Evolutionary conservation across 2,888 invertebrate genomes (phyloP).

Genomic region (Carpatolechia fugitivella): DNA sequence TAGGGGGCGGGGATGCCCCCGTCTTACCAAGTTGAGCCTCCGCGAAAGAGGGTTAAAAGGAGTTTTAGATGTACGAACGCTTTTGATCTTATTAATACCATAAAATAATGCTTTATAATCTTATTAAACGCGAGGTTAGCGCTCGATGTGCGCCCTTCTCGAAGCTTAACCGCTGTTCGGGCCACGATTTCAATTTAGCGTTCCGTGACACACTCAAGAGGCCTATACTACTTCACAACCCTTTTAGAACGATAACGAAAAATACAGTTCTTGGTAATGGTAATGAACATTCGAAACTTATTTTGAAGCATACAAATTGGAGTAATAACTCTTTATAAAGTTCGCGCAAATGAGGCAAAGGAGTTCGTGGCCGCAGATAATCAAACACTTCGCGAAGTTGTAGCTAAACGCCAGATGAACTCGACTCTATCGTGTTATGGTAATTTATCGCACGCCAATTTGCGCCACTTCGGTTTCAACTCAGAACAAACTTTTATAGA

Average conservation of each 20-base stretch:
- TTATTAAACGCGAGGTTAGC: slow-evolving; percentile 87
- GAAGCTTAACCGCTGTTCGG: slow-evolving; percentile 49
- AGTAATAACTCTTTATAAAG: slow-evolving; percentile 42
- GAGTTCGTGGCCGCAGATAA: slow-evolving; percentile 62
- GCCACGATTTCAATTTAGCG: slow-evolving; percentile 62
- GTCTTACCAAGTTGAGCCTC: slow-evolving; percentile 71
- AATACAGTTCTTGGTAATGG: slow-evolving; percentile 10
- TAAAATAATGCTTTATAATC: slow-evolving; percentile 88
- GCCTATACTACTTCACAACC: slow-evolving; percentile 14
- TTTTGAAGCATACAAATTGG: slow-evolving; percentile 37
- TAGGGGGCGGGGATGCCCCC: slow-evolving; percentile 63
- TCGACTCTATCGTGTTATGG: slow-evolving; percentile 69
- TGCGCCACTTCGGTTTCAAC: slow-evolving; percentile 62
- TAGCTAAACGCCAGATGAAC: slow-evolving; percentile 76
- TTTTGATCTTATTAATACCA: slow-evolving; percentile 88
- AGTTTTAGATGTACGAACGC: slow-evolving; percentile 81
- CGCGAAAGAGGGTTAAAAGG: slow-evolving; percentile 78
- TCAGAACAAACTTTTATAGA: slow-evolving; percentile 57
- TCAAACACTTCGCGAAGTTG: slow-evolving; percentile 66
- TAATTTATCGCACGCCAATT: slow-evolving; percentile 75
- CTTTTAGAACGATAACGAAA: slow-evolving; percentile 1
- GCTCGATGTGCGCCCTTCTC: slow-evolving; percentile 67
- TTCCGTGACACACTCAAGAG: slow-evolving; percentile 43
- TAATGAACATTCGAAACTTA: slow-evolving; percentile 21
- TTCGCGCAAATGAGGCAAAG: slow-evolving; percentile 68